Conservation (phyloP, 2,113 vertebrate species). For the Leptobrachium ailaonicum region DNA sequence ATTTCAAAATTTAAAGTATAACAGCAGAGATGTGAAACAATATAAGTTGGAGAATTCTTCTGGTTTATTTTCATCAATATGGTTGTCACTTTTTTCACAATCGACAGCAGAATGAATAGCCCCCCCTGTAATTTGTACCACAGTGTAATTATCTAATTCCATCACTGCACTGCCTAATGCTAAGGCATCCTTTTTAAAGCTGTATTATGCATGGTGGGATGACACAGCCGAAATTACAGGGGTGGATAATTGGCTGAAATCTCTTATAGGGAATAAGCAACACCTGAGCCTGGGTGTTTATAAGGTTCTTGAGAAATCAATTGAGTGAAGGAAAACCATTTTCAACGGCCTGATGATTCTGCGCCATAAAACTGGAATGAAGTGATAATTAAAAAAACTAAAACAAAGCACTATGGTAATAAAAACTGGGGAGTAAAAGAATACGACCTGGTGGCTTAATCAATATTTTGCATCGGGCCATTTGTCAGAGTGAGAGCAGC, state of each 20-base stretch:
- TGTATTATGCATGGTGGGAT: slow-evolving; percentile 25
- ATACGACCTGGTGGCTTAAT: slow-evolving; percentile 52
- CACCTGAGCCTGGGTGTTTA: slow-evolving; percentile 36
- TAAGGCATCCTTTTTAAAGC: slow-evolving; percentile 8
- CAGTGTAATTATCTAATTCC: slow-evolving; percentile 29
- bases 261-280: slow-evolving; percentile 12
- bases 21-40: too few relatives aligned
- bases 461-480: slow-evolving; percentile 50
- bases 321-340: slow-evolving; percentile 36
- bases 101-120: too few relatives aligned
- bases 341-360: slow-evolving; percentile 37
- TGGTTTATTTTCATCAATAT: too few relatives aligned
- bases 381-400: slow-evolving; percentile 23
- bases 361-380: slow-evolving; percentile 24
- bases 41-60: too few relatives aligned
- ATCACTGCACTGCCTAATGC: slow-evolving; percentile 28
- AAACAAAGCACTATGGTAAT: slow-evolving; percentile 24
- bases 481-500: slow-evolving; percentile 49
- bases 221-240: slow-evolving; percentile 6
- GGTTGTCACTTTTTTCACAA: too few relatives aligned
- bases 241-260: slow-evolving; percentile 42
- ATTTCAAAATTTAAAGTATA: too few relatives aligned
- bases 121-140: too few relatives aligned
- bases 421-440: slow-evolving; percentile 48
- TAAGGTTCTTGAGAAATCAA: slow-evolving; percentile 38